These are phyloP conservation scores for Taeniopygia guttata DNA, from an alignment of 2,797 vertebrate genomes.

Conservation along the genomic window DNA sequence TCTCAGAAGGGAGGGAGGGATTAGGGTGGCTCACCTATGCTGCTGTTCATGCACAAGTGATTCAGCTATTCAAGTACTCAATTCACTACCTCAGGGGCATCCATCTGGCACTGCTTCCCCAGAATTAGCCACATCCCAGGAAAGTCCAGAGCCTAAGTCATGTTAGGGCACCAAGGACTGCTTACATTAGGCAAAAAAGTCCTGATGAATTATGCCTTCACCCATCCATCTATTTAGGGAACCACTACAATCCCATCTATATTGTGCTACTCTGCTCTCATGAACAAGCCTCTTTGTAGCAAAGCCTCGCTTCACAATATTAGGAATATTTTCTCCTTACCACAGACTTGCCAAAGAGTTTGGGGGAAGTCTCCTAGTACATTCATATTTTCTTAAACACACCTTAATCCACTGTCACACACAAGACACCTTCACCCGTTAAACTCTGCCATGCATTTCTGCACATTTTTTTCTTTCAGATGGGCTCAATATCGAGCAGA, in stretches of 20 bases:
- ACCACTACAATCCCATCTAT: not conserved
- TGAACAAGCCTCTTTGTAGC: not conserved
- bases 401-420: not conserved
- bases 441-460: not conserved
- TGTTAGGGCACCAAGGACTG: fast-evolving
- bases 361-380: not conserved
- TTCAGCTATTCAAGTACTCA: not conserved
- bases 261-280: not conserved
- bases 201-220: not conserved
- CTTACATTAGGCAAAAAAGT: not conserved
- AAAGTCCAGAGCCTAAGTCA: not conserved
- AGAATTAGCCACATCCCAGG: not conserved
- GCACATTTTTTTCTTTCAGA: not conserved
- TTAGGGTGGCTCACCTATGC: not conserved
- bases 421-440: not conserved
- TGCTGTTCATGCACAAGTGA: not conserved
- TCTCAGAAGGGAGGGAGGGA: not conserved
- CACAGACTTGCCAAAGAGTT: not conserved
- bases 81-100: not conserved
- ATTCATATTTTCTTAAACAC: not conserved
- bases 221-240: not conserved
- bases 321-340: not conserved
- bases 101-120: not conserved
- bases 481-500: not conserved
- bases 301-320: not conserved